A percentile compares a stretch with the other conserved stretches of the same genome.
Conservation (phyloP, 2,888 invertebrate genomes). For the Trachelus tabidus region DNA sequence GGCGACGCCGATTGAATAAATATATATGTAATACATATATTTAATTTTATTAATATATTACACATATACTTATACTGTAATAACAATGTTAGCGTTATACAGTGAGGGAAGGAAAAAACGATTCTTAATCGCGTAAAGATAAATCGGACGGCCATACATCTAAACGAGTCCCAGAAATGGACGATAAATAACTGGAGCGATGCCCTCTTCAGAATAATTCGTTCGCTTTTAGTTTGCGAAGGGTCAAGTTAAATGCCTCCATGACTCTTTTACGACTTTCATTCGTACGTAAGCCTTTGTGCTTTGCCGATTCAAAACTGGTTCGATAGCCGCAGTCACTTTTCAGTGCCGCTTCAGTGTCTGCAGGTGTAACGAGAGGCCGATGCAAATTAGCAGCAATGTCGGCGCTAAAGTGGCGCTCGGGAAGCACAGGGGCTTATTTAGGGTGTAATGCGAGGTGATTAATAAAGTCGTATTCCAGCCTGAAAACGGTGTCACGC, state of each 20-base stretch:
- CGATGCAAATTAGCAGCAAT: slow-evolving; percentile 7
- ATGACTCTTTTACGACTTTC: background rate
- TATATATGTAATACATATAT: background rate
- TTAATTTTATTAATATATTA: background rate
- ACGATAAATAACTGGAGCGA: background rate
- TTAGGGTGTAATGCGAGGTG: slow-evolving; percentile 31
- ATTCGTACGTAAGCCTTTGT: background rate
- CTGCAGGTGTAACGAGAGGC: slow-evolving; percentile 6
- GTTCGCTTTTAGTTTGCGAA: background rate
- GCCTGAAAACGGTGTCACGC: slow-evolving; percentile 20
- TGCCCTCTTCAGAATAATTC: background rate
- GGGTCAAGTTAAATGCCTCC: background rate
- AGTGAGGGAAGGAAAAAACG: background rate
- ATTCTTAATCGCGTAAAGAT: background rate
- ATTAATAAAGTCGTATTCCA: slow-evolving; percentile 33
- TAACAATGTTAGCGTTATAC: background rate
- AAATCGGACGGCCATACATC: background rate
- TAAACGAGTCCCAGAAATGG: background rate
- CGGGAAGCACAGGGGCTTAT: slow-evolving; percentile 21
- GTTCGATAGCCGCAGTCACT: background rate
- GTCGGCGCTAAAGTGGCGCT: slow-evolving; percentile 9
- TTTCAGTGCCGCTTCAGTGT: background rate
- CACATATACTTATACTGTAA: background rate
- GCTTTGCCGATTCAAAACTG: background rate
- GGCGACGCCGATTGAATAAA: background rate